Evolutionary conservation across 2,888 invertebrate genomes (phyloP), one percentile per base, ranked within the genome.

Genomic region (Agriopis leucophaearia): DNA sequence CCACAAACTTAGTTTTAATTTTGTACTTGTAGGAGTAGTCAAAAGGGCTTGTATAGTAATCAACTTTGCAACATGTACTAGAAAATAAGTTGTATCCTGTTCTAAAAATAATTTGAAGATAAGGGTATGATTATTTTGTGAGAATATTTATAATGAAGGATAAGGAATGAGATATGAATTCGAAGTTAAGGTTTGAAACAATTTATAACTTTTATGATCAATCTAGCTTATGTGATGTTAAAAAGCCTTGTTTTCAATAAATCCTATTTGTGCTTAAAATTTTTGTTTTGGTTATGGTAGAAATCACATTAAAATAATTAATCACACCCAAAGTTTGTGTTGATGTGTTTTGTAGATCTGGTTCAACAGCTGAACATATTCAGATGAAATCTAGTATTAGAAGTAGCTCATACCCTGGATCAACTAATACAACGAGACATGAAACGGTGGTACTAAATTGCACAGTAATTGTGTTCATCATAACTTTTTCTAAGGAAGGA

Each of bases 101-200:
- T 66, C 38, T 77, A 73, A 35, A 60, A 63, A 64, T 70, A 57
- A 64, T 64, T 74, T 79, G 75, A 73, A 58, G 47, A 73, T 76
- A 80, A 79, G 79, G 78, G 73, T 78, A 81, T 79, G 75, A 77
- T 85, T 88, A 90, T 90, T 90, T 91, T 90, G 81, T 78, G 87
- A 88, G 80, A 83, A 74, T 82, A 82, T 89, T 88, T 89, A 87
- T 80, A 81, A 73, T 76, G 68, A 48, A 5, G 42, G 64, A 58
- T 48, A 71, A 65, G 75, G 75, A 73, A 64, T 79, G 73, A 70
- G 66, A 69, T 65, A 70, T 74, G 70, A 13, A 40, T 16, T 50
- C 8, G 58, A 13, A 48, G 27, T 27, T 27, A 27, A 38, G 58
- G 36, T 71, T 72, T 44, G 57, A 60, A 59, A 54, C 71, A 62